These are phyloP conservation scores for Anarhynchus alexandrinus DNA, from an alignment of 2,113 vertebrate species.

Conservation along the genomic window DNA sequence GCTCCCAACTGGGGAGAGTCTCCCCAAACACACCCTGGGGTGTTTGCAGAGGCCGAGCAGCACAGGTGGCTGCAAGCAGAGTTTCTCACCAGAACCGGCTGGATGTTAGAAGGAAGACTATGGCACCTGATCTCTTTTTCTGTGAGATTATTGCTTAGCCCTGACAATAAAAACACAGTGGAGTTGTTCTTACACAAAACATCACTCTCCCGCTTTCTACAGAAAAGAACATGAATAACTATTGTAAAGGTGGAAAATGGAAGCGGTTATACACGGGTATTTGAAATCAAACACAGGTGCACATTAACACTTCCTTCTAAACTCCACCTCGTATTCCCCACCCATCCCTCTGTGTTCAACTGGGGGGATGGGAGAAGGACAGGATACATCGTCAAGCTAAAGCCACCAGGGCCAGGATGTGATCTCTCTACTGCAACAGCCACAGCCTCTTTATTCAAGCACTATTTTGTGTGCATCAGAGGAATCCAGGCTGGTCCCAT, in stretches of 20 bases:
- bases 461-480: neutral
- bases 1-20: neutral
- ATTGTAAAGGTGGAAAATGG: neutral
- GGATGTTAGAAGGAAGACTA: neutral
- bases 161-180: neutral
- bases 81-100: neutral
- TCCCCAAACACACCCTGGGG: neutral
- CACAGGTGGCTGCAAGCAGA: neutral
- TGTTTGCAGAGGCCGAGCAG: neutral
- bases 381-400: neutral
- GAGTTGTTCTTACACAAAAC: neutral
- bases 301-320: neutral
- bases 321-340: neutral
- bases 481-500: neutral
- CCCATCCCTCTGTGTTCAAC: neutral
- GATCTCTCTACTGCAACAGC: neutral
- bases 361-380: neutral
- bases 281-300: neutral
- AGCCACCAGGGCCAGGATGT: neutral
- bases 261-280: neutral
- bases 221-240: neutral
- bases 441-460: neutral
- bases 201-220: neutral
- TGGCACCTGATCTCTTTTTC: neutral
- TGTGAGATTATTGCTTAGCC: neutral